Conservation (phyloP, 2,888 invertebrate species). For the Meta bourneti region DNA sequence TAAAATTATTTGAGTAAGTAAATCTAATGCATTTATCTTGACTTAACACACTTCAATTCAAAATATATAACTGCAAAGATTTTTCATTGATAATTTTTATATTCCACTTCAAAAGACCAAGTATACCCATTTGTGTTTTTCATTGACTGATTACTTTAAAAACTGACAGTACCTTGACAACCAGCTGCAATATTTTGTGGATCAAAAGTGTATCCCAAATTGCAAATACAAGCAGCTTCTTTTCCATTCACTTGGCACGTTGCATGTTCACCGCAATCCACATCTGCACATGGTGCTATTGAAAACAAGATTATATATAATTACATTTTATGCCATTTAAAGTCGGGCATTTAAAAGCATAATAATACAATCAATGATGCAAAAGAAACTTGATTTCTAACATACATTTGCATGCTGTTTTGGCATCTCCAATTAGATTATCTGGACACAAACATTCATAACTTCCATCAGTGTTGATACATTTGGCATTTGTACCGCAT, state of each 20-base stretch:
- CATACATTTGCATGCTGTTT: slow-evolving; percentile 78
- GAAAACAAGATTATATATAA: background rate
- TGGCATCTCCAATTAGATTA: slow-evolving; percentile 79
- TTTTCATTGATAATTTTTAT: too few species aligned
- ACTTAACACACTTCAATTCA: too few species aligned
- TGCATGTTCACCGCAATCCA: slow-evolving; percentile 92
- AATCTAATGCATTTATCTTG: too few species aligned
- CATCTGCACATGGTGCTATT: slow-evolving; percentile 91
- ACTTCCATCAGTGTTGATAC: slow-evolving; percentile 79
- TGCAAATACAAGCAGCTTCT: slow-evolving; percentile 90
- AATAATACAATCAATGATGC: background rate
- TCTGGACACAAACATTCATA: slow-evolving; percentile 79
- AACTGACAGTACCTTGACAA: slow-evolving; percentile 83
- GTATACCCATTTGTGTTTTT: too few species aligned
- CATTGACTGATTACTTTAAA: too few species aligned
- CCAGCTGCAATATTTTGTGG: slow-evolving; percentile 93
- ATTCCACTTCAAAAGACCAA: too few species aligned
- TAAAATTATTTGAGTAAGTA: too few species aligned
- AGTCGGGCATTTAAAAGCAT: background rate
- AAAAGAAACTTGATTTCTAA: background rate
- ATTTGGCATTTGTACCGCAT: slow-evolving; percentile 79
- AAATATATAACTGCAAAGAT: too few species aligned
- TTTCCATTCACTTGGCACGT: slow-evolving; percentile 93
- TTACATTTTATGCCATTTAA: background rate
- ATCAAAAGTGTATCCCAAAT: slow-evolving; percentile 93